Evolutionary conservation across 2,797 vertebrate species (phyloP).

Genomic region (Cuculus canorus): DNA sequence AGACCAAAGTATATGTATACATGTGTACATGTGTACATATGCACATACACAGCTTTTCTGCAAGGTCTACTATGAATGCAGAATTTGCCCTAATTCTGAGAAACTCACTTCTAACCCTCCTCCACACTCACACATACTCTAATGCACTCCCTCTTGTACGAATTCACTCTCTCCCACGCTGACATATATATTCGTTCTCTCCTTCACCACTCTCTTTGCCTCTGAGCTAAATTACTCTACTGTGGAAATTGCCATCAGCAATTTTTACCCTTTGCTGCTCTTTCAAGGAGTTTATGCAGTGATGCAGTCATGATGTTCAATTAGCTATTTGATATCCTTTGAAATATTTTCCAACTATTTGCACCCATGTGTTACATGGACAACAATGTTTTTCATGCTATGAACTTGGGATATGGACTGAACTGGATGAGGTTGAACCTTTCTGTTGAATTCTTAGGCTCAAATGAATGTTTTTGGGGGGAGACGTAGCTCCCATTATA

Average conservation of each 20-base stretch:
- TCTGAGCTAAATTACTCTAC: constrained; percentile 61
- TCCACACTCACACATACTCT: constrained; percentile 38
- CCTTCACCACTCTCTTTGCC: constrained; percentile 27
- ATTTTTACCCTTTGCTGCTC: constrained; percentile 57
- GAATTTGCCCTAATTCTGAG: constrained; percentile 50
- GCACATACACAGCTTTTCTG: neutral
- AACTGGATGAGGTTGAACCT: neutral
- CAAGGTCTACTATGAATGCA: neutral
- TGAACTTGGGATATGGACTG: neutral
- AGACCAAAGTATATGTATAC: neutral
- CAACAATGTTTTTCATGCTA: neutral
- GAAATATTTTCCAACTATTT: neutral
- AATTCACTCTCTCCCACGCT: constrained; percentile 38
- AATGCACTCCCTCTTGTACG: constrained; percentile 24
- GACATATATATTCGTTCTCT: constrained; percentile 38
- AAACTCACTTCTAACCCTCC: constrained; percentile 26
- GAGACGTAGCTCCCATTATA: fast-evolving
- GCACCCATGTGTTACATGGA: neutral
- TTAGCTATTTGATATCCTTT: neutral
- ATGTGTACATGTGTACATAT: neutral
- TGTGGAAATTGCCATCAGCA: constrained; percentile 57
- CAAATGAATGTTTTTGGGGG: neutral
- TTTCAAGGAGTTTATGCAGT: constrained; percentile 39
- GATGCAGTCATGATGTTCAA: neutral
- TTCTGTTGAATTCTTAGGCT: neutral